These are phyloP conservation scores for Hestina assimilis DNA, from an alignment of 1,140 invertebrate genomes.

Conservation along the genomic window DNA sequence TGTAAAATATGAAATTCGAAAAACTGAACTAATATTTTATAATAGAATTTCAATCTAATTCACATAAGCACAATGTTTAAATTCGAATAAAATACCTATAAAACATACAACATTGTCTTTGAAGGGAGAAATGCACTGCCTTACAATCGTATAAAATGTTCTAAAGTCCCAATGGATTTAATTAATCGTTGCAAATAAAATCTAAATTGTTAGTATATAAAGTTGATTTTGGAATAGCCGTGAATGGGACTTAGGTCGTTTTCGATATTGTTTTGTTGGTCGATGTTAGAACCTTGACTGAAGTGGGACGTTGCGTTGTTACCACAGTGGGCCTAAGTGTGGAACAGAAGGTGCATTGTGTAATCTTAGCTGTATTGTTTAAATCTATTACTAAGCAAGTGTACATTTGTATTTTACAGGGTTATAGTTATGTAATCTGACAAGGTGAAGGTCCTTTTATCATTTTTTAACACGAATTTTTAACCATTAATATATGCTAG, in stretches of 20 bases:
- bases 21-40: conserved; percentile 24
- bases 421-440: conserved; percentile 6
- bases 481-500: too few species aligned
- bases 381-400: conserved; percentile 20
- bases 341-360: conserved; percentile 54
- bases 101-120: conserved; percentile 29
- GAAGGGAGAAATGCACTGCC: conserved; percentile 31
- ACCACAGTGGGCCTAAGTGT: conserved; percentile 60
- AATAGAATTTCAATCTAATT: conserved; percentile 1
- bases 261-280: conserved; percentile 15
- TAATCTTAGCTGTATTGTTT: conserved; percentile 37
- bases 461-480: background rate
- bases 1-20: conserved; percentile 25
- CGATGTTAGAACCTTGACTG: conserved; percentile 62
- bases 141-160: background rate
- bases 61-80: background rate
- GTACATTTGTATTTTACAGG: conserved; percentile 4
- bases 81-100: background rate
- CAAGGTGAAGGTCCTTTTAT: conserved; percentile 10
- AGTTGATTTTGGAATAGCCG: background rate
- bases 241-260: conserved; percentile 3
- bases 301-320: conserved; percentile 58
- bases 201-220: background rate
- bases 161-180: background rate
- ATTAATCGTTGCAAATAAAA: background rate